Conservation (phyloP, 2,888 invertebrate species). For the Prosapia bicincta region DNA sequence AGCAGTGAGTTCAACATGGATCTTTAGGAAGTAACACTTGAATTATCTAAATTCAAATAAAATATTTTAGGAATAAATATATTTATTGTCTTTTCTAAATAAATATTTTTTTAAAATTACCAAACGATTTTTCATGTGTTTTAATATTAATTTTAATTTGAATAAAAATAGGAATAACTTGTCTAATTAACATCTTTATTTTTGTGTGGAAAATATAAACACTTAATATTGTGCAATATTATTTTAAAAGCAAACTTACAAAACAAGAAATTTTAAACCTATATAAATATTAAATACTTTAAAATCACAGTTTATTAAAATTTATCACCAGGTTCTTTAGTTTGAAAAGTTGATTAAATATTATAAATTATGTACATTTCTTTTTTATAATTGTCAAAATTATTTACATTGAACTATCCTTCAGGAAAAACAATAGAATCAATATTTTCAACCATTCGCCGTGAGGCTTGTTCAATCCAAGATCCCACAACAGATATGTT, state of each 20-base stretch:
- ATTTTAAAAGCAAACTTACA: background rate
- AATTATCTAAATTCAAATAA: too few species aligned
- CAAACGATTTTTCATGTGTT: too few species aligned
- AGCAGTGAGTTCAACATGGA: too few species aligned
- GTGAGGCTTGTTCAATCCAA: background rate
- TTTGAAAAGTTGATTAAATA: too few species aligned
- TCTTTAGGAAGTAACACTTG: too few species aligned
- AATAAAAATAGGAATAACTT: too few species aligned
- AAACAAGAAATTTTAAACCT: background rate
- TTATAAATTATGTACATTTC: background rate
- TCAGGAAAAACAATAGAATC: background rate
- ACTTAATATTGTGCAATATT: background rate
- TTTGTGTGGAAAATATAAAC: too few species aligned
- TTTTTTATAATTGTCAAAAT: background rate
- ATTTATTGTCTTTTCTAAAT: too few species aligned
- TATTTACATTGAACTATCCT: background rate
- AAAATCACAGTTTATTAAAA: background rate
- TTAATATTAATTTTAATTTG: too few species aligned
- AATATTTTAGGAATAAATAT: too few species aligned
- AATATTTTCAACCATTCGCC: background rate
- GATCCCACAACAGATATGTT: slow-evolving; percentile 9
- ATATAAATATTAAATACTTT: background rate
- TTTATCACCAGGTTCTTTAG: background rate
- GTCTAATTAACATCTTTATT: too few species aligned
- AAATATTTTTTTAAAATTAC: too few species aligned